A percentile compares a stretch with the other conserved stretches of the same genome.
Evolutionary conservation across 2,113 vertebrate species (phyloP).

Genomic region (Zosterops borbonicus): DNA sequence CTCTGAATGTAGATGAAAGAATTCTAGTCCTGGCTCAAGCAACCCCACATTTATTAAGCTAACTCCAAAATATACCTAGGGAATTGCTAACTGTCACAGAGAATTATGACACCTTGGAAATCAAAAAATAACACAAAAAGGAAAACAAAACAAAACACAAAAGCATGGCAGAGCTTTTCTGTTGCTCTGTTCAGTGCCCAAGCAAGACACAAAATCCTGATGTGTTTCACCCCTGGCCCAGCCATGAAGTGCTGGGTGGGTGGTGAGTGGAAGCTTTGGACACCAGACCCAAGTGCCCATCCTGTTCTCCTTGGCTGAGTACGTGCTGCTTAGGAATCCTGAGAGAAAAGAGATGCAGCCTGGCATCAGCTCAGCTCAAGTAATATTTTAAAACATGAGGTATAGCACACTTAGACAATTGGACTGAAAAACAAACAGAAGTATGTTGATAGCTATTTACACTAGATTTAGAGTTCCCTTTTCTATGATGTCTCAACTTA

Average conservation of each 20-base stretch:
- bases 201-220: background rate
- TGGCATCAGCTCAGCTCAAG: slow-evolving; percentile 26
- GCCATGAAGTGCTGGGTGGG: background rate
- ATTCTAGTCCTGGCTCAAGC: background rate
- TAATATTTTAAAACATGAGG: slow-evolving; percentile 30
- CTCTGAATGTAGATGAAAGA: background rate
- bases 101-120: background rate
- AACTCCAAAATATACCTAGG: background rate
- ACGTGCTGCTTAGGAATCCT: background rate
- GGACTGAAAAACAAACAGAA: slow-evolving; percentile 71
- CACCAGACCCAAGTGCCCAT: background rate
- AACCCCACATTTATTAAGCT: background rate
- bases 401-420: slow-evolving; percentile 34
- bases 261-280: background rate
- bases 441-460: slow-evolving; percentile 61
- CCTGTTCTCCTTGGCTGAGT: background rate
- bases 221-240: background rate
- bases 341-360: background rate
- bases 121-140: background rate
- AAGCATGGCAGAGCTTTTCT: background rate
- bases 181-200: background rate
- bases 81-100: background rate
- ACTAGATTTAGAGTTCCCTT: slow-evolving; percentile 49
- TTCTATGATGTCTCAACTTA: slow-evolving; percentile 61
- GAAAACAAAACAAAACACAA: background rate